Evolutionary conservation across 2,888 invertebrate species (phyloP).

Genomic region (Latrodectus hesperus): DNA sequence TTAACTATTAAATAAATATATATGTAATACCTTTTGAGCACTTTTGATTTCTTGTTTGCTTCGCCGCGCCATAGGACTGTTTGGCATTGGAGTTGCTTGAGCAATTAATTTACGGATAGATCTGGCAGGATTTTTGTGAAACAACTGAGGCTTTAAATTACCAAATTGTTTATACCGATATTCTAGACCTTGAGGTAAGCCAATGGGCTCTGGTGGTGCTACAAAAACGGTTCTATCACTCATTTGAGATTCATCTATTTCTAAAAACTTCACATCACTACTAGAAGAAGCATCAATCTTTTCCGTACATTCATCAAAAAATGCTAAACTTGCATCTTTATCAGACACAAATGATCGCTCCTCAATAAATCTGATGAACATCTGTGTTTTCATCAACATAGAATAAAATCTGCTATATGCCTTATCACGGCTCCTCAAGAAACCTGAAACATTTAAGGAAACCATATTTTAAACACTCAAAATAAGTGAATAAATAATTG

Average conservation of each 20-base stretch:
- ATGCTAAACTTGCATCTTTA: conserved; percentile 94
- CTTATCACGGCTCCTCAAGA: conserved; percentile 91
- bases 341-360: conserved; percentile 99
- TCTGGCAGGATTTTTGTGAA: conserved; percentile 73
- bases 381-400: conserved; percentile 92
- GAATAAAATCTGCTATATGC: conserved; percentile 85
- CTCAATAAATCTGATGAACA: conserved; percentile 98
- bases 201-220: conserved; percentile 87
- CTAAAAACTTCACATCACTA: conserved; percentile 80
- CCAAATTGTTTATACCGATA: conserved; percentile 74
- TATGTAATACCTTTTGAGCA: conserved; percentile 83
- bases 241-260: conserved; percentile 83
- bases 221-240: conserved; percentile 96
- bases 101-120: conserved; percentile 71
- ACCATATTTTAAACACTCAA: background rate
- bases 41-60: conserved; percentile 96
- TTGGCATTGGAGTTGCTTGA: conserved; percentile 79
- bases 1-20: no score
- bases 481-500: background rate
- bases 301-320: conserved; percentile 98
- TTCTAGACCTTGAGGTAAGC: conserved; percentile 73
- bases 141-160: conserved; percentile 76
- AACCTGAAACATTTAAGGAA: conserved; percentile 76
- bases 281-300: conserved; percentile 75
- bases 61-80: conserved; percentile 92